phyloP scores from a whole-genome alignment of 2,797 vertebrate genomes.

The Malacoraja senta region DNA sequence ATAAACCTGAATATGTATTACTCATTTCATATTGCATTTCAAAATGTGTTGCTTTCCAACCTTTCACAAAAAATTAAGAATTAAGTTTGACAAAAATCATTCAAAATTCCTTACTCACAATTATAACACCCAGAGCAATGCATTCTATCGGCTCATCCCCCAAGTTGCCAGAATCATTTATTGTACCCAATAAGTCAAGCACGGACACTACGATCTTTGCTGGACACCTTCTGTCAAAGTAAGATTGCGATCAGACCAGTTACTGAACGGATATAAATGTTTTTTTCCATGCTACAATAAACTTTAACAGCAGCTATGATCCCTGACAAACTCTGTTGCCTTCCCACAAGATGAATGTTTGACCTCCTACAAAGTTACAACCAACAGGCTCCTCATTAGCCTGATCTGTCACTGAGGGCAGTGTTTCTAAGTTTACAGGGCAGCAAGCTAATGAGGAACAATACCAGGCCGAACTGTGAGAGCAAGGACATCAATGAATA shows the following conservation, averaged over 20 bases:
- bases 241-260: constrained; percentile 42
- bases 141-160: constrained; percentile 52
- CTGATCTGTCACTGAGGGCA: constrained; percentile 44
- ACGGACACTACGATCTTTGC: constrained; percentile 41
- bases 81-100: constrained; percentile 42
- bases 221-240: constrained; percentile 49
- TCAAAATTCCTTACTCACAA: constrained; percentile 54
- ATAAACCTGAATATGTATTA: background rate
- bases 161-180: constrained; percentile 60
- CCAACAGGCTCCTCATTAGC: constrained; percentile 49
- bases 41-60: background rate
- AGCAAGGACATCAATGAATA: constrained; percentile 44
- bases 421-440: constrained; percentile 44
- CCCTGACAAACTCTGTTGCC: constrained; percentile 50
- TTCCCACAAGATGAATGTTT: constrained; percentile 47
- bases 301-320: constrained; percentile 45
- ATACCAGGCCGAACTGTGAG: constrained; percentile 44
- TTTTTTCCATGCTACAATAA: constrained; percentile 41
- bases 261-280: constrained; percentile 43
- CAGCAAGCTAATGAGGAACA: constrained; percentile 51
- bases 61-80: background rate
- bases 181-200: constrained; percentile 60
- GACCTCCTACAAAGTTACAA: constrained; percentile 47
- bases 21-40: background rate
- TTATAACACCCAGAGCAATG: constrained; percentile 53